Evolutionary conservation across 2,113 vertebrate species (phyloP).

Genomic region (Smithornis capensis): DNA sequence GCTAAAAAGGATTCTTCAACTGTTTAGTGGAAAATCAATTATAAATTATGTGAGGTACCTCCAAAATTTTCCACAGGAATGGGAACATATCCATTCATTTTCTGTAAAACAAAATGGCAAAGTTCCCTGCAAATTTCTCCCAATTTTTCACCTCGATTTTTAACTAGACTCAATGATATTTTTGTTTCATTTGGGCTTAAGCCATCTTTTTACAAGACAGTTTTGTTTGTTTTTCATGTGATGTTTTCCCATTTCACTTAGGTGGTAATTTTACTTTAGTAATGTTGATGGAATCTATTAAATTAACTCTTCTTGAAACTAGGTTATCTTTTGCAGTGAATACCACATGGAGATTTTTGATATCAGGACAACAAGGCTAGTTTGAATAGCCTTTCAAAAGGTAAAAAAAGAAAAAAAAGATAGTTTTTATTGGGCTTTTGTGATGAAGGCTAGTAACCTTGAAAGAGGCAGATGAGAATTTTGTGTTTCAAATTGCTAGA

Average conservation of each 20-base stretch:
- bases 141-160: conserved; percentile 27
- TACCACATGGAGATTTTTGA: background rate
- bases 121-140: conserved; percentile 35
- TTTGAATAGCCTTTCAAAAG: background rate
- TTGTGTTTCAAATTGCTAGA: background rate
- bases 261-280: background rate
- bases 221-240: background rate
- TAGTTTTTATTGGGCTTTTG: background rate
- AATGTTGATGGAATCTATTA: background rate
- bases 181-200: conserved; percentile 17
- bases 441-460: background rate
- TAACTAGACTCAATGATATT: background rate
- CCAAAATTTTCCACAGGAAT: conserved; percentile 47
- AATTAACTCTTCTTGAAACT: background rate
- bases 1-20: conserved; percentile 33
- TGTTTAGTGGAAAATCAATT: conserved; percentile 68
- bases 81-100: conserved; percentile 47
- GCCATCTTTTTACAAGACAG: background rate
- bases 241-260: conserved; percentile 12
- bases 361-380: background rate
- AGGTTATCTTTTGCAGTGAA: background rate
- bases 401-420: background rate
- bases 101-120: conserved; percentile 58
- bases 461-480: background rate
- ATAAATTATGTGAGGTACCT: conserved; percentile 49